Evolutionary conservation across 2,888 invertebrate species (phyloP), one percentile per base, ranked within the genome.

Genomic region (Phasia obesa): DNA sequence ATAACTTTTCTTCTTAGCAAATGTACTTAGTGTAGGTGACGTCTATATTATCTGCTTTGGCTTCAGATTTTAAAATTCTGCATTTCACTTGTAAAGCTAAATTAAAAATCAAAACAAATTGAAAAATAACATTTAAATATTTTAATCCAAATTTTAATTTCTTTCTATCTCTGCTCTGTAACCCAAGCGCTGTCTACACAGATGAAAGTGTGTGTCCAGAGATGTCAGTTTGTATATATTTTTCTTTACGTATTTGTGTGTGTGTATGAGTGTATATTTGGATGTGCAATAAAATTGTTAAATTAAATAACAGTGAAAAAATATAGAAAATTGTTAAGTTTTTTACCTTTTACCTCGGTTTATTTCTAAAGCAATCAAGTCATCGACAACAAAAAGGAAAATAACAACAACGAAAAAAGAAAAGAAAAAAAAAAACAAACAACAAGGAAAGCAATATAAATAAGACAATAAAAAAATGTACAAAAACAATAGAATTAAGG

Each of bases 361-460:
- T 62, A 76, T 78, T 69, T 75, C 73, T 60, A 78, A 81, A 70
- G 83, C 77, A 84, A 85, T 84, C 86, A 87, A 87, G 85, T 84
- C 85, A 86, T 70, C 51, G 78, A 67, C 53, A 53, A 60, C 62
- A 70, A 76, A 42, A 70, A 38, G 15, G 25, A 42, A 15, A 59
- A 23, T 15, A 11, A 31, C 42, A 42, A 17, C 23, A 55, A 47
- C 19, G 70, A 55, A 5, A 44, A 60, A 7, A 35, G 6, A 38
- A 60, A 19, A 35, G n/a, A 73, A 62, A 31, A 49, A 35, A 15
- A 27, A 49, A 35, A 15, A 27, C 35, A 49, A 77, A 44, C 53
- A 77, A 62, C 62, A 62, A 70, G 57, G 25, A 76, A 76, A 57
- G 65, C 51, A 70, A 47, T 59, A 59, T n/a, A 76, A 71, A 71